Conservation (phyloP, 1,140 invertebrate genomes). For the Tetramorium parvispinum region DNA sequence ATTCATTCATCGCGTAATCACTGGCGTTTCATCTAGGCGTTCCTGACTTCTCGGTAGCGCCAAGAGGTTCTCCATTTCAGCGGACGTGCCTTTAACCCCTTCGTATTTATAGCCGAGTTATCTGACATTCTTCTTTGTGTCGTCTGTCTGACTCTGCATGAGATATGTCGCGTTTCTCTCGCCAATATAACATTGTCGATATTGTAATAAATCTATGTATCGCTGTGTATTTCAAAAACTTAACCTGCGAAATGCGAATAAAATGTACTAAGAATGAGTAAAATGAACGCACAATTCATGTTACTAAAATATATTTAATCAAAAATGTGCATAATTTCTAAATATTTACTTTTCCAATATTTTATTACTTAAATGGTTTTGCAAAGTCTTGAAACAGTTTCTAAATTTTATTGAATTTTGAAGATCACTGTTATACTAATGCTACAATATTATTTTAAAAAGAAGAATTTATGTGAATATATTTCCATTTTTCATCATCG, state of each 20-base stretch:
- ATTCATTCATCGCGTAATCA: conserved; percentile 68
- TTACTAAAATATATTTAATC: background rate
- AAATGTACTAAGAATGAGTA: background rate
- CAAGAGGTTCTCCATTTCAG: conserved; percentile 69
- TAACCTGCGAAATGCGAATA: background rate
- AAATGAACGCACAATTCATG: background rate
- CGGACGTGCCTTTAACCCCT: conserved; percentile 45
- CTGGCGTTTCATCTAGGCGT: conserved; percentile 25
- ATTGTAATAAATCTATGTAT: background rate
- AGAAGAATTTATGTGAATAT: background rate
- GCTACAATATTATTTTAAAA: background rate
- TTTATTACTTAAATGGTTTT: background rate
- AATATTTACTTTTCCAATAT: background rate
- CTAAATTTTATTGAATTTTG: background rate
- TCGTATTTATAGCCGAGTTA: conserved; percentile 47
- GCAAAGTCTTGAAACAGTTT: background rate
- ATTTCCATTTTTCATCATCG: too few species aligned
- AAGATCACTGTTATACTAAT: background rate
- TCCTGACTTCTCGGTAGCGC: conserved; percentile 57
- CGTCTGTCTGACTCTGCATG: conserved; percentile 5
- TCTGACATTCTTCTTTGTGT: conserved; percentile 1
- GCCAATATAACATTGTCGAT: background rate
- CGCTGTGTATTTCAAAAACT: background rate
- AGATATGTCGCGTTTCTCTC: background rate
- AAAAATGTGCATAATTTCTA: background rate